Evolutionary conservation across 1,140 invertebrate species (phyloP).

Genomic region (Cotesia chilonis): DNA sequence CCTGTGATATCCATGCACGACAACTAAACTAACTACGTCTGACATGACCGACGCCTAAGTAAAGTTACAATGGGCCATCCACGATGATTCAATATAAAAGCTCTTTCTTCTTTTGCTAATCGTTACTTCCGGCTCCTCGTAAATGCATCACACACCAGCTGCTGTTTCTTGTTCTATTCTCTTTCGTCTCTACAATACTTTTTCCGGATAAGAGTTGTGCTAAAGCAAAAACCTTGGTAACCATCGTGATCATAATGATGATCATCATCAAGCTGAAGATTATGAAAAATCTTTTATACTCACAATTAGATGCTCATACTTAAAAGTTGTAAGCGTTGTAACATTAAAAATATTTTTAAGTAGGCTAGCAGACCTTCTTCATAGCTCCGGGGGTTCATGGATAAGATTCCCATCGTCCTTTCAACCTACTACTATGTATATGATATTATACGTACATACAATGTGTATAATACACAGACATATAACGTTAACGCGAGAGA

Average conservation of each 20-base stretch:
- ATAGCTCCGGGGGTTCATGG: slow-evolving; percentile 13
- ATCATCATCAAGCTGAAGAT: too few species aligned
- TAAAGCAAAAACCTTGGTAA: too few species aligned
- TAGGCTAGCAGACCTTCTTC: slow-evolving; percentile 19
- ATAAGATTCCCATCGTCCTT: slow-evolving; percentile 27
- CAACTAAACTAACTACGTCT: too few species aligned
- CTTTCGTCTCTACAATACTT: neutral
- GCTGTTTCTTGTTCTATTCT: neutral
- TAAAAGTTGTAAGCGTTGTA: too few species aligned
- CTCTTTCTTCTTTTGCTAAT: slow-evolving; percentile 64
- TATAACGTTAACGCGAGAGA: neutral
- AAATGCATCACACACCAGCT: slow-evolving; percentile 31
- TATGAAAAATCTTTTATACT: too few species aligned
- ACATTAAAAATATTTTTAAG: neutral
- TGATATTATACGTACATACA: too few species aligned
- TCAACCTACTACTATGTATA: neutral
- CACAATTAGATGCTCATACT: neutral
- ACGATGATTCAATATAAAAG: slow-evolving; percentile 55
- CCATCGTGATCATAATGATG: too few species aligned
- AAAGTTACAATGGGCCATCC: slow-evolving; percentile 52
- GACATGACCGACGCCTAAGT: slow-evolving; percentile 25
- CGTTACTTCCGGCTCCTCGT: slow-evolving; percentile 58
- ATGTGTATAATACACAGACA: too few species aligned
- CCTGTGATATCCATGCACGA: too few species aligned
- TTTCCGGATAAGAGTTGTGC: neutral